Base-by-base conservation (phyloP, 2,113 vertebrate species). In the Lanius ludovicianus region DNA sequence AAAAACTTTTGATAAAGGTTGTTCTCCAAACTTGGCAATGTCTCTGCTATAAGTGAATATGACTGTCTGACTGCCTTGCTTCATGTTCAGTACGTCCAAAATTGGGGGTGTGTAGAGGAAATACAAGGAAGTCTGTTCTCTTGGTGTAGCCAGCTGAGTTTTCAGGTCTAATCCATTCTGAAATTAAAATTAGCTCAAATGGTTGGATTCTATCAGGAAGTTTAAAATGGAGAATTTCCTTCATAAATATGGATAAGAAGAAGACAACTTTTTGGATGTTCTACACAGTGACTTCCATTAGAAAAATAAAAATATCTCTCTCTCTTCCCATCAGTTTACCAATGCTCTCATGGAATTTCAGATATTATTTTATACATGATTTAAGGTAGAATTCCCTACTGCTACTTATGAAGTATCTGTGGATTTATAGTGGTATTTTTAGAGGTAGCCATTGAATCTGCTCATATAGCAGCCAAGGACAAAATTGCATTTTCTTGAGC, bases 1-100 rank as follows among this genome's bases (percentile, higher is more conserved):
- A 95, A 94, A 87, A 90, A 79, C 80, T 95, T 96, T 95, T 94
- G 85, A 96, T 95, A 96, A 93, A 97, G 84, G 73, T 75, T 89
- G 60, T 91, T 96, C 89, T 93, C 50, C 94, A 91, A 68, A 84
- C 88, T 95, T 96, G 96, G 96, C 95, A 94, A 69, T 92, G 88
- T 76, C 70, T 80, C 71, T 96, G 41, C 77, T 88, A 0, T 28
- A 81, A 91, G 93, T 94, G 94, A 96, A 95, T 93, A 94, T 24
- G 81, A 95, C 74, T 86, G 80, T 85, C 90, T 96, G 91, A 65
- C 60, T 96, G 76, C 73, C 77, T 92, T 95, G 80, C 78, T 92
- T 90, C 94, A 75, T 69, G 89, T 91, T 92, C 87, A 91, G 7
- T 92, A 55, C 0, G 1, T 87, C 90, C 87, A 95, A 73, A 94